A percentile compares a stretch with the other conserved stretches of the same genome.
Conservation (phyloP, 2,888 invertebrate species). For the Drosophila antonietae region DNA sequence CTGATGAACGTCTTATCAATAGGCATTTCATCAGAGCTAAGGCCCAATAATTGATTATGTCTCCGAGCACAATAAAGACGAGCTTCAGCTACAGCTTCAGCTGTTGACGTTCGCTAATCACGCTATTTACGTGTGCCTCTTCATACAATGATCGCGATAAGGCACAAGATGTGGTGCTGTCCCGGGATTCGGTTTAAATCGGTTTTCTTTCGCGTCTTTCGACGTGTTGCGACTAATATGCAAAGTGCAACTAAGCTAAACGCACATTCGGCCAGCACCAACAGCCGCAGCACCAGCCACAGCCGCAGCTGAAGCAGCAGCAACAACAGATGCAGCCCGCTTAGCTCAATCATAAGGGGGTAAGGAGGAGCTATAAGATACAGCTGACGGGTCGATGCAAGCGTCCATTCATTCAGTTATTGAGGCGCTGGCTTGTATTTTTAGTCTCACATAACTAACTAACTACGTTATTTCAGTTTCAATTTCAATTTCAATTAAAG, state of each 20-base stretch:
- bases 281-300: neutral
- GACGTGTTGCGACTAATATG: slow-evolving; percentile 30
- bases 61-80: slow-evolving; percentile 4
- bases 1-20: slow-evolving; percentile 34
- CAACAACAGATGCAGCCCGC: neutral
- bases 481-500: slow-evolving; percentile 76
- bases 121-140: slow-evolving; percentile 67
- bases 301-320: no score
- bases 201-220: slow-evolving; percentile 15
- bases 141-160: slow-evolving; percentile 21
- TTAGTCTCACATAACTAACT: slow-evolving; percentile 65
- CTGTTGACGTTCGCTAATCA: slow-evolving; percentile 58
- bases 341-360: slow-evolving; percentile 9
- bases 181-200: slow-evolving; percentile 25
- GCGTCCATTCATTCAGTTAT: slow-evolving; percentile 34
- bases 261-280: slow-evolving; percentile 19
- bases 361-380: neutral
- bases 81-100: slow-evolving; percentile 6
- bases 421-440: slow-evolving; percentile 52
- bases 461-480: slow-evolving; percentile 73
- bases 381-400: slow-evolving; percentile 3
- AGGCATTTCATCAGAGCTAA: slow-evolving; percentile 8
- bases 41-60: slow-evolving; percentile 35
- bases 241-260: slow-evolving; percentile 54
- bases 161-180: slow-evolving; percentile 9